Percentiles rank a stretch among this genome's conserved stretches.
Conservation (phyloP, 1,140 invertebrate species). For the Trachelipus rathkii region DNA sequence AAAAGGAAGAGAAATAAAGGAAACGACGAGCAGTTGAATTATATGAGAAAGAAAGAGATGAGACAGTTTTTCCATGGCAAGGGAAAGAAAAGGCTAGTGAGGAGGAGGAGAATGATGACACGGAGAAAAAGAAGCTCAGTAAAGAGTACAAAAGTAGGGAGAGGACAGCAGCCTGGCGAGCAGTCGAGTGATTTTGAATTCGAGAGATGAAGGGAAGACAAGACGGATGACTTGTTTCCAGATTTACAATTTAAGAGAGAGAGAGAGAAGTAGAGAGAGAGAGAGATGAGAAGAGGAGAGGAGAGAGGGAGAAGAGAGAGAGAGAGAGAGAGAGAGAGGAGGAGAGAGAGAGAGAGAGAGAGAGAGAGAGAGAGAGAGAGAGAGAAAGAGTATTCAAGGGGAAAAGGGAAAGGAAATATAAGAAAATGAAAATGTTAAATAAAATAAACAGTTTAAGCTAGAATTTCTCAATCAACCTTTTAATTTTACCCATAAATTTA, state of each 20-base stretch:
- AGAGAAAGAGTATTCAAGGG: background rate
- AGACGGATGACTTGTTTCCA: background rate
- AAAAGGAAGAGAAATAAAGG: background rate
- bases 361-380: background rate
- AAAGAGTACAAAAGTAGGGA: background rate
- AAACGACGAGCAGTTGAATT: background rate
- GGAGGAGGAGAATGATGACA: background rate
- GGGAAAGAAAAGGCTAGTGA: background rate
- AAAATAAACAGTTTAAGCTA: background rate
- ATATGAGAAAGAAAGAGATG: background rate
- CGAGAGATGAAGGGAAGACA: background rate
- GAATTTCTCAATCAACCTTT: background rate
- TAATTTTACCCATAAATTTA: too few species aligned
- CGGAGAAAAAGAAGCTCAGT: background rate
- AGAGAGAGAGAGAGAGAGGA: conserved; percentile 42
- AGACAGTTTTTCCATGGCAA: background rate
- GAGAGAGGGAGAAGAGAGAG: conserved; percentile 23
- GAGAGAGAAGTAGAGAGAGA: conserved; percentile 29
- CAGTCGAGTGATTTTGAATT: conserved; percentile 3
- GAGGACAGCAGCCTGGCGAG: background rate
- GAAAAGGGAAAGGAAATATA: background rate
- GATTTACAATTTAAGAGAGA: conserved; percentile 1
- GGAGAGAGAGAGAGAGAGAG: conserved; percentile 24
- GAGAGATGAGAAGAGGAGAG: conserved; percentile 43
- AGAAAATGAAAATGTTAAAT: background rate